phyloP scores from a whole-genome alignment of 1,140 invertebrate species.

The Paralvinella palmiformis region DNA sequence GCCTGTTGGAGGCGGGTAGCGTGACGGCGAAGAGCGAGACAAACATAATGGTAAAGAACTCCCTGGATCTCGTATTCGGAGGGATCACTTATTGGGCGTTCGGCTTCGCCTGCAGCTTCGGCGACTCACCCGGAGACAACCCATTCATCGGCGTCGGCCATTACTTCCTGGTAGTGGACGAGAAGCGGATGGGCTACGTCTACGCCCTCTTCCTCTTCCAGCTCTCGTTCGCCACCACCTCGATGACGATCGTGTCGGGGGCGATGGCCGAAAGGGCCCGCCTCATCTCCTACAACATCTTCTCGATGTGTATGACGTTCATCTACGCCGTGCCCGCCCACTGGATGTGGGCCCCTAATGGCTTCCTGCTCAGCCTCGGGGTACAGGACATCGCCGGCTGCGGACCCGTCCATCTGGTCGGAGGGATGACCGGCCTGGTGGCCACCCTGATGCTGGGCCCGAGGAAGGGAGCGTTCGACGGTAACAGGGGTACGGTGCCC shows the following conservation, averaged over 20 bases:
- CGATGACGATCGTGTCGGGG: conserved; percentile 6
- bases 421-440: conserved; percentile 7
- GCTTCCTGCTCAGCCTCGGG: neutral
- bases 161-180: too few species aligned
- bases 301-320: conserved; percentile 75
- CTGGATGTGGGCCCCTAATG: conserved; percentile 2
- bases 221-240: conserved; percentile 7
- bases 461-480: conserved; percentile 22
- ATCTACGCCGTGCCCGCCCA: conserved; percentile 3
- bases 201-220: conserved; percentile 11
- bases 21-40: too few species aligned
- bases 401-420: conserved; percentile 7
- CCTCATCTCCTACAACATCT: conserved; percentile 51
- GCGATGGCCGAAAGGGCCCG: conserved; percentile 13
- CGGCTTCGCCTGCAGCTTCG: too few species aligned
- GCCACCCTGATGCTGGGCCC: conserved; percentile 1
- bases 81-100: too few species aligned
- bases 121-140: too few species aligned
- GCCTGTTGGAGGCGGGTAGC: too few species aligned
- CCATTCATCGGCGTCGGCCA: too few species aligned
- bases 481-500: neutral
- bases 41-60: too few species aligned
- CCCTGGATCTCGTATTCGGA: too few species aligned
- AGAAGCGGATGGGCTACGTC: too few species aligned
- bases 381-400: conserved; percentile 1